Evolutionary conservation across 2,888 invertebrate genomes (phyloP).

Genomic region (Euplexia lucipara): DNA sequence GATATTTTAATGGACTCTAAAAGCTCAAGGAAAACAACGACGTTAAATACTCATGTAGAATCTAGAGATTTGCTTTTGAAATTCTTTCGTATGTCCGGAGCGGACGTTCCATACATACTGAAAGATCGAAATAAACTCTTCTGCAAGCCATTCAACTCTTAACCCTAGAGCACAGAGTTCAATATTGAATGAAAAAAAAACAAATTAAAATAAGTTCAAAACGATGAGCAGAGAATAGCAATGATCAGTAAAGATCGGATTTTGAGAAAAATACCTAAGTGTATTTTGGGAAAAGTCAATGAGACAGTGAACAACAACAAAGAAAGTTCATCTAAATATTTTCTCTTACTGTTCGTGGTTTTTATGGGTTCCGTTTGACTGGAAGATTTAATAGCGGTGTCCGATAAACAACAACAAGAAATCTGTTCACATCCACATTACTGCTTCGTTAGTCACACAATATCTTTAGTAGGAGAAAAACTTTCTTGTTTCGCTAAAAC

Average conservation of each 20-base stretch:
- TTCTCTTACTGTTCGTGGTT: constrained; percentile 41
- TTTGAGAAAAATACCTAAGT: constrained; percentile 33
- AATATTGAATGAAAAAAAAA: constrained; percentile 20
- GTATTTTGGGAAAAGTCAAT: constrained; percentile 46
- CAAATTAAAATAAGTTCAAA: constrained; percentile 29
- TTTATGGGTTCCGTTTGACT: constrained; percentile 34
- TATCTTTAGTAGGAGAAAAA: constrained; percentile 20
- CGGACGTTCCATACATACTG: constrained; percentile 77
- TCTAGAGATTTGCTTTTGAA: constrained; percentile 59
- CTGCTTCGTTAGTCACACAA: constrained; percentile 46
- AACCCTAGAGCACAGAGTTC: constrained; percentile 30
- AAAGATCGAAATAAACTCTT: constrained; percentile 49
- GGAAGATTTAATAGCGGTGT: constrained; percentile 50
- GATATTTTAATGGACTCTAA: constrained; percentile 53
- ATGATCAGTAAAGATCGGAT: constrained; percentile 39
- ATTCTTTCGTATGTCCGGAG: constrained; percentile 72
- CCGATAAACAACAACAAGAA: constrained; percentile 43
- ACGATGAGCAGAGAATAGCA: constrained; percentile 56
- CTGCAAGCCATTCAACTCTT: constrained; percentile 26
- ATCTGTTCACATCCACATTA: constrained; percentile 26
- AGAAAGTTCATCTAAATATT: constrained; percentile 59
- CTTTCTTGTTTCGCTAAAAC: constrained; percentile 3
- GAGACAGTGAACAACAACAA: constrained; percentile 37
- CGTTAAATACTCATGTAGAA: constrained; percentile 41
- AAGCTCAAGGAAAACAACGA: constrained; percentile 56